Evolutionary conservation across 1,140 invertebrate species (phyloP).

Genomic region (Cotesia chilonis): DNA sequence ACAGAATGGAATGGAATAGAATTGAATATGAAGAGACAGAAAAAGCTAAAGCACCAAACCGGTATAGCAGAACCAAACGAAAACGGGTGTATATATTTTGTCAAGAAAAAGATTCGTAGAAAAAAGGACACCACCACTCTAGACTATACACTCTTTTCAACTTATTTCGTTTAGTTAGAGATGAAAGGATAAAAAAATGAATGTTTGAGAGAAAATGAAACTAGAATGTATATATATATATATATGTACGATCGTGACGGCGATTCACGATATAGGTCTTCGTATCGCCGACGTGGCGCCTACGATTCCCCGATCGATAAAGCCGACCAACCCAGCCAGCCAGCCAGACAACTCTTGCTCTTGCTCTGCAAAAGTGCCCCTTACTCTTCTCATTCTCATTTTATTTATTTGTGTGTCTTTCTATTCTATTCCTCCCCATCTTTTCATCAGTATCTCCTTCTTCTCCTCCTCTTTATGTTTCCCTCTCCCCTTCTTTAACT

Average conservation of each 20-base stretch:
- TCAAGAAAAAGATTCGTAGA: background rate
- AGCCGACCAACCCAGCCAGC: constrained; percentile 38
- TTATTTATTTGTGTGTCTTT: constrained; percentile 11
- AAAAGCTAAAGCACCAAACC: no score
- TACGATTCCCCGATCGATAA: constrained; percentile 39
- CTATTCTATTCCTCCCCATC: background rate
- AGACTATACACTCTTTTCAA: no score
- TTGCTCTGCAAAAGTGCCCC: no score
- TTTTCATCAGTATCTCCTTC: constrained; percentile 11
- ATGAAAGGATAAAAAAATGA: constrained; percentile 21
- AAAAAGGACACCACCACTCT: background rate
- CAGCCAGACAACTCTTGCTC: constrained; percentile 31
- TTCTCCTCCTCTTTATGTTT: background rate
- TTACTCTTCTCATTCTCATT: no score
- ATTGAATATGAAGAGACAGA: no score
- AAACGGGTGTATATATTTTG: no score
- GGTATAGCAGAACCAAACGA: no score
- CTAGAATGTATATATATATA: background rate
- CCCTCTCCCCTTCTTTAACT: background rate
- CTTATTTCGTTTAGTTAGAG: background rate
- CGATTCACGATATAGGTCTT: constrained; percentile 38
- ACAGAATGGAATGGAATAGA: no score
- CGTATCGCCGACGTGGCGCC: constrained; percentile 39
- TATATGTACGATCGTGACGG: constrained; percentile 30
- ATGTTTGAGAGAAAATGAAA: constrained; percentile 32